These are phyloP conservation scores for Charanyca ferruginea DNA, from an alignment of 2,888 invertebrate species.

Conservation along the genomic window DNA sequence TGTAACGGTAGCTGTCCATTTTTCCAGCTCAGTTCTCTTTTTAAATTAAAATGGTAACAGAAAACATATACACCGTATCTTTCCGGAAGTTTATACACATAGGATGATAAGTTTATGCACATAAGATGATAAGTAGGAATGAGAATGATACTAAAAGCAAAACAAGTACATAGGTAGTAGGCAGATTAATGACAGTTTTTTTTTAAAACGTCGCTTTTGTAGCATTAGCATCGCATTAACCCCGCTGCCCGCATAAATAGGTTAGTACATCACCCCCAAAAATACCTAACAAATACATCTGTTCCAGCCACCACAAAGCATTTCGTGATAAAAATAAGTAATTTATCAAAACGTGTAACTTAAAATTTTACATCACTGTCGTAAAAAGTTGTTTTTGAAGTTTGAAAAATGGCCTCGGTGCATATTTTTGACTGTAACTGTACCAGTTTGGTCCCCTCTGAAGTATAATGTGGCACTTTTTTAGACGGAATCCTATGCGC, in stretches of 20 bases:
- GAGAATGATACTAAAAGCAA: slow-evolving; percentile 65
- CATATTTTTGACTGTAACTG: slow-evolving; percentile 65
- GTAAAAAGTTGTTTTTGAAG: slow-evolving; percentile 63
- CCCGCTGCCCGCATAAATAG: slow-evolving; percentile 72
- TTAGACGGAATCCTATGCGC: slow-evolving; percentile 63
- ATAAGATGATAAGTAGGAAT: slow-evolving; percentile 34
- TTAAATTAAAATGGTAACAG: background rate
- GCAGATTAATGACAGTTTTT: slow-evolving; percentile 75
- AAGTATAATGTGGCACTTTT: slow-evolving; percentile 69
- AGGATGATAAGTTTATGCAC: slow-evolving; percentile 35
- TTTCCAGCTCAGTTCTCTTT: background rate
- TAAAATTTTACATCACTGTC: slow-evolving; percentile 44
- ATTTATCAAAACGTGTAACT: slow-evolving; percentile 41
- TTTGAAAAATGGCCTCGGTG: slow-evolving; percentile 71
- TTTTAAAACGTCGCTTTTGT: slow-evolving; percentile 68
- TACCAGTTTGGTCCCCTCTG: slow-evolving; percentile 51
- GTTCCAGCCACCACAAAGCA: slow-evolving; percentile 43
- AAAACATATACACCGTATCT: slow-evolving; percentile 29
- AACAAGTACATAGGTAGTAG: too few relatives aligned
- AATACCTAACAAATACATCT: slow-evolving; percentile 55
- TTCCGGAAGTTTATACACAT: slow-evolving; percentile 24
- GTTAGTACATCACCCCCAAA: slow-evolving; percentile 70
- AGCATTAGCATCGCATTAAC: slow-evolving; percentile 78
- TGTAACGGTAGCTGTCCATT: background rate
- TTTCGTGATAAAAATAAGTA: slow-evolving; percentile 45